Evolutionary conservation across 2,888 invertebrate species (phyloP).

Genomic region (Micoletzkya japonica): DNA sequence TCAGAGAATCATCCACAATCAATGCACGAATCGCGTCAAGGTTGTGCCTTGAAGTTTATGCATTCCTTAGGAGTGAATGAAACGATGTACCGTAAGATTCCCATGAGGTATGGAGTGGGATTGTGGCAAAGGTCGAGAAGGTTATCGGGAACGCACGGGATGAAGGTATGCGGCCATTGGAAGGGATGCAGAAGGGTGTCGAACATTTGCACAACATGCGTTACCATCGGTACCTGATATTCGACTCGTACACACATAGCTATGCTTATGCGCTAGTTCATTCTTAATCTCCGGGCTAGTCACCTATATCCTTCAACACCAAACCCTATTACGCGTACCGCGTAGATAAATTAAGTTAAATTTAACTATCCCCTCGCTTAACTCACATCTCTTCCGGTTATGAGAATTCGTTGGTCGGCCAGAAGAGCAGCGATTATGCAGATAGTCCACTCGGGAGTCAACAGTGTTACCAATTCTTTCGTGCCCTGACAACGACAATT

Average conservation of each 20-base stretch:
- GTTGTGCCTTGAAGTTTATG: conserved; percentile 27
- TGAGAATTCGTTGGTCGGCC: conserved; percentile 35
- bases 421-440: conserved; percentile 34
- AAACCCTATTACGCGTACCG: neutral
- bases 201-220: conserved; percentile 48
- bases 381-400: conserved; percentile 34
- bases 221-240: conserved; percentile 40
- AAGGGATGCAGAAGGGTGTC: conserved; percentile 47
- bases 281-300: neutral
- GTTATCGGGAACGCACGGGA: conserved; percentile 53
- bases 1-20: conserved; percentile 28
- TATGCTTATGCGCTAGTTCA: neutral
- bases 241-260: neutral
- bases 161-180: conserved; percentile 53
- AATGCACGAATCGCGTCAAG: conserved; percentile 27
- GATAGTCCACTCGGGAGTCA: conserved; percentile 32
- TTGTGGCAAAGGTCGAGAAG: conserved; percentile 47
- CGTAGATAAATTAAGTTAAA: neutral
- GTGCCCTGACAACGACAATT: neutral
- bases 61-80: neutral
- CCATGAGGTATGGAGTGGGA: conserved; percentile 43
- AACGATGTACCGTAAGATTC: conserved; percentile 32
- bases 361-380: neutral
- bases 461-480: neutral
- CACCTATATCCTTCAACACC: neutral